Conservation (phyloP, 2,113 vertebrate species). For the Anarhynchus alexandrinus region DNA sequence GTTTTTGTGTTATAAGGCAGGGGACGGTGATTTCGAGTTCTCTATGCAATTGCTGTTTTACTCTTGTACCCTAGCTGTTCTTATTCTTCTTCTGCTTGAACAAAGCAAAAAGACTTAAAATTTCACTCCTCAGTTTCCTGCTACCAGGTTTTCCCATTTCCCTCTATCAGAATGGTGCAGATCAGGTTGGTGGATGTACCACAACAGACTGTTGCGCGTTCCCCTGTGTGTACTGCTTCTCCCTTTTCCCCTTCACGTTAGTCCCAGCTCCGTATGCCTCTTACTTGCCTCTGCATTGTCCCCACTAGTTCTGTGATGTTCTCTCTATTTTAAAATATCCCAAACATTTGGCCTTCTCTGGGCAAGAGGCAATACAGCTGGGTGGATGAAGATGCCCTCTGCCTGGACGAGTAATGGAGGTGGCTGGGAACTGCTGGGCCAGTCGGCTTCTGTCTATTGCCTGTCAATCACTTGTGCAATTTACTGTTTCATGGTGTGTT, state of each 20-base stretch:
- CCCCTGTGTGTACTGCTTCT: accelerated
- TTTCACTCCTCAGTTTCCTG: background rate
- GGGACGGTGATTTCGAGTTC: background rate
- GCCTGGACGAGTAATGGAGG: background rate
- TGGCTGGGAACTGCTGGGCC: background rate
- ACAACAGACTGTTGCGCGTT: accelerated
- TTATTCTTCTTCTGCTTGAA: background rate
- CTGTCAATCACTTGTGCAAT: background rate
- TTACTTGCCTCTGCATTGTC: background rate
- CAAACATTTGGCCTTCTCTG: background rate
- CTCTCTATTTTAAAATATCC: background rate
- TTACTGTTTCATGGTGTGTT: background rate
- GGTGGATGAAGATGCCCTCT: background rate
- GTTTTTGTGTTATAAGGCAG: background rate
- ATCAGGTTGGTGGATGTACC: background rate
- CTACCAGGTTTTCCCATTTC: background rate
- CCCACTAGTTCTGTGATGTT: background rate
- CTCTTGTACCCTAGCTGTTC: background rate
- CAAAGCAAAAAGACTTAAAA: background rate
- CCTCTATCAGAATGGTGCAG: background rate
- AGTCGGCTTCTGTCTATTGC: background rate
- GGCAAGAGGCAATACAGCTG: background rate
- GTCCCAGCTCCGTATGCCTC: accelerated
- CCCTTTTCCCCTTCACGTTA: background rate
- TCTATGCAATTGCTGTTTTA: background rate